Evolutionary conservation across 2,113 vertebrate genomes (phyloP).

Genomic region (human): DNA sequence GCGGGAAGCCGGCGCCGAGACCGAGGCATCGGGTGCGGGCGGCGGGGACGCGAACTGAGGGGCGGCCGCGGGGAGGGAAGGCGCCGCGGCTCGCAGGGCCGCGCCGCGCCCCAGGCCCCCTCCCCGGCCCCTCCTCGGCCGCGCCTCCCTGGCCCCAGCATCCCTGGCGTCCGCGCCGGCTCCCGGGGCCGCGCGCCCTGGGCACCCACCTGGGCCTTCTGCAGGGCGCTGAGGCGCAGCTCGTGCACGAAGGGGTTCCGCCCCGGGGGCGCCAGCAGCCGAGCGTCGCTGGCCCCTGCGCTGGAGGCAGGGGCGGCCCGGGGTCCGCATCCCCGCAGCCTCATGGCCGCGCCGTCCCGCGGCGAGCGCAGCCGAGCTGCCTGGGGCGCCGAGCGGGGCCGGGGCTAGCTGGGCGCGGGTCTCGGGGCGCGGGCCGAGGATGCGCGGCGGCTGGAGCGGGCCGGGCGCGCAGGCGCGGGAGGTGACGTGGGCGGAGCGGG

Average conservation of each 20-base stretch:
- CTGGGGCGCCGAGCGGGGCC: neutral
- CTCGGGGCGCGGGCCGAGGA: neutral
- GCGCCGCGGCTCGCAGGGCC: neutral
- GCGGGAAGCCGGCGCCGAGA: too few species aligned
- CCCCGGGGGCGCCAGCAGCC: slow-evolving; percentile 88
- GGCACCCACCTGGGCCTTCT: slow-evolving; percentile 91
- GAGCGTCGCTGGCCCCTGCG: slow-evolving; percentile 84
- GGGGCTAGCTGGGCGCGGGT: neutral
- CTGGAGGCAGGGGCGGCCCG: slow-evolving; percentile 73
- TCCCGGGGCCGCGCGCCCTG: neutral
- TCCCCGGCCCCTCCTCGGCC: neutral
- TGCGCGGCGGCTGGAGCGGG: neutral
- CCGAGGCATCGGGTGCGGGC: neutral
- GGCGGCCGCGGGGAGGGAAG: neutral
- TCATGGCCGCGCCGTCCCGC: slow-evolving; percentile 82
- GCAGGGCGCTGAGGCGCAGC: slow-evolving; percentile 87
- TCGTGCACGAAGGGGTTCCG: slow-evolving; percentile 94
- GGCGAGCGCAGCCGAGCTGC: too few species aligned
- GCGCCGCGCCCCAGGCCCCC: neutral
- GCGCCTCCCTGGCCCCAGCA: neutral
- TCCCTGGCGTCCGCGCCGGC: neutral
- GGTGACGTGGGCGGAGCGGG: neutral
- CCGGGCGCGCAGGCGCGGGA: neutral
- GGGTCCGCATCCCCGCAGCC: slow-evolving; percentile 78
- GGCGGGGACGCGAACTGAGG: neutral